A percentile compares a stretch with the other conserved stretches of the same genome.
Evolutionary conservation across 2,888 invertebrate genomes (phyloP).

Genomic region (Rapana venosa): DNA sequence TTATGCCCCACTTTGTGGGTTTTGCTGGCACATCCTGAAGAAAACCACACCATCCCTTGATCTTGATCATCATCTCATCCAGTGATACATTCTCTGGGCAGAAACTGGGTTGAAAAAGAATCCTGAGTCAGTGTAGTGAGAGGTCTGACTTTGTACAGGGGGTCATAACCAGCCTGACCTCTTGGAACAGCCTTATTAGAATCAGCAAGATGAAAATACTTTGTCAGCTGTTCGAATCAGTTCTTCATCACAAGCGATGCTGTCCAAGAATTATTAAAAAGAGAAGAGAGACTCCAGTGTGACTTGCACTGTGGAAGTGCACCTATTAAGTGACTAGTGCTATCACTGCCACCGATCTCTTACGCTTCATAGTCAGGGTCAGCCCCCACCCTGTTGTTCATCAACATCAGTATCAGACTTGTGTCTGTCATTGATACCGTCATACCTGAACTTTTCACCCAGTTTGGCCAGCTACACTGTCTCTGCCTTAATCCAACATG

Average conservation of each 20-base stretch:
- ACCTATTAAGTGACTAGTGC: no score
- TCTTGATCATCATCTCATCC: neutral
- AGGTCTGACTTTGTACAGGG: neutral
- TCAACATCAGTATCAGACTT: no score
- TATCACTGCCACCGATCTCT: no score
- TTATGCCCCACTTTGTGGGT: conserved; percentile 10
- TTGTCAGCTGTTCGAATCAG: neutral
- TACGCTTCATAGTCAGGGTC: no score
- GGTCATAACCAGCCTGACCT: neutral
- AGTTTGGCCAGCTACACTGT: no score
- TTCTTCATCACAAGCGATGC: neutral
- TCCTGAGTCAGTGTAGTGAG: neutral
- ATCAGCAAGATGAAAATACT: conserved; percentile 2
- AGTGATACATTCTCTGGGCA: neutral
- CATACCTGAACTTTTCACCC: no score
- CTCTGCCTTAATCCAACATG: no score
- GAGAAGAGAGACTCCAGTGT: neutral
- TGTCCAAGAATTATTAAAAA: neutral
- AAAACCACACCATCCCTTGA: neutral
- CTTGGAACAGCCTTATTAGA: neutral
- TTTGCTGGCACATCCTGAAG: neutral
- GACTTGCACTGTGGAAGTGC: neutral
- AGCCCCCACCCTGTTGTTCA: no score
- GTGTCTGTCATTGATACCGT: no score
- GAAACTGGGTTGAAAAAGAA: neutral